Base-by-base conservation (phyloP, 2,888 invertebrate genomes). In the Brachypterus glaber region DNA sequence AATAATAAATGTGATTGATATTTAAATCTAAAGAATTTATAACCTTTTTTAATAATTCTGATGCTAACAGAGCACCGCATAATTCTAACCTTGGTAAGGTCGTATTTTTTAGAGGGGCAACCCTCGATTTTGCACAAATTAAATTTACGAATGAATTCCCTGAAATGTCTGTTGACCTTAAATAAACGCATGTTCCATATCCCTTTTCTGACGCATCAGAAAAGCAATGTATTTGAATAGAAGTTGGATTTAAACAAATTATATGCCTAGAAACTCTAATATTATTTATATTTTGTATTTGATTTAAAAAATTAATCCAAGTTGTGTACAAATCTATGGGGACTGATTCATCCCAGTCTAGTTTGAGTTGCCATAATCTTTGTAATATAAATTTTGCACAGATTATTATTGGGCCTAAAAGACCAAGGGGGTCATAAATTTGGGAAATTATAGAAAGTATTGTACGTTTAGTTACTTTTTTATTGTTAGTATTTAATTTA, bases 361-460 rank as follows among this genome's bases (percentile, higher is more conserved):
- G n/a, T 5, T 34, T 31, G 13, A 30, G 11, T 24, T 30, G 24
- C 52, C 51, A 53, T 9, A 50, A 35, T 31, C 34, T 26, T 41
- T 37, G 44, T 7, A 47, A 31, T 12, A 49, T 33, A 29, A 47
- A 34, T 43, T 55, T 54, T 5, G 45, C 49, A 4, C 16, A 17
- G 17, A 52, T 40, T 27, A 49, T 43, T n/a, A 46, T 38, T 7
- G 54, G 53, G 8, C 41, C 41, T 11, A 53, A 5, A 3, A 52
- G 25, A 17, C 52, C 51, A 18, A 52, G 17, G 3, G 50, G 48
- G 33, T 55, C 54, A 36, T 47, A 53, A 9, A 51, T 41, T 33
- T 37, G 37, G 8, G 49, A 33, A 15, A 45, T 44, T 5, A 35
- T 35, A 9, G 46, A 50, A 8, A 50, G 37, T 16, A 52, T 34